These are phyloP conservation scores for Parazoanthus swiftii DNA, from an alignment of 92 coral and sea anemone species.

Conservation along the genomic window DNA sequence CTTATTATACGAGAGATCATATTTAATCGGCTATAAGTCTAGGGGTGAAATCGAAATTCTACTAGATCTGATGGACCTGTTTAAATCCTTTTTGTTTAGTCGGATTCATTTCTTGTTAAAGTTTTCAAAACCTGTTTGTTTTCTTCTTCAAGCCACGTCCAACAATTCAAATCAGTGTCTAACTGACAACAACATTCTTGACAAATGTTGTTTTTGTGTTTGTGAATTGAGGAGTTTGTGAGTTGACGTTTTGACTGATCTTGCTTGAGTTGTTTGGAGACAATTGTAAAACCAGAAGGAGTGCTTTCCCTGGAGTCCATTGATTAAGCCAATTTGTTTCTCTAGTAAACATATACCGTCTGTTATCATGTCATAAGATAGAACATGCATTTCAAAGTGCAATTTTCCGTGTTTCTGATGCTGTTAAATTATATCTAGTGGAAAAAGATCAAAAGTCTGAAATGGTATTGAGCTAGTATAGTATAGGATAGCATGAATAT, in stretches of 20 bases:
- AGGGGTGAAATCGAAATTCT: background rate
- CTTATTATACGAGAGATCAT: background rate
- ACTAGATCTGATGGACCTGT: background rate
- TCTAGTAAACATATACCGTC: background rate
- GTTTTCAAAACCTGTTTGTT: background rate
- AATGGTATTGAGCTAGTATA: background rate
- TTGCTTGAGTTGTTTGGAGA: background rate
- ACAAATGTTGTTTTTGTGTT: too few relatives aligned
- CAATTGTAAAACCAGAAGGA: background rate
- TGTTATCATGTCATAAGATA: background rate
- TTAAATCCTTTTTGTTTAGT: background rate
- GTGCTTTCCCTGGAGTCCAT: background rate
- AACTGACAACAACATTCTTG: background rate
- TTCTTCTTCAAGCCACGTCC: background rate
- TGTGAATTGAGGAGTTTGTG: too few relatives aligned
- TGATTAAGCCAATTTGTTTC: background rate
- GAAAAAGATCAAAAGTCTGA: background rate
- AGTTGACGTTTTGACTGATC: too few relatives aligned
- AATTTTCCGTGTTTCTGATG: background rate
- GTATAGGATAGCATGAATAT: background rate
- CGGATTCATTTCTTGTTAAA: background rate
- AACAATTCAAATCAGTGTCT: background rate
- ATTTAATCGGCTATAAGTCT: background rate
- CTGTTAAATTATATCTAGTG: too few relatives aligned
- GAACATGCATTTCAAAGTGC: background rate